Evolutionary conservation across 2,888 invertebrate genomes (phyloP).

Genomic region (Steinernema carpocapsae): DNA sequence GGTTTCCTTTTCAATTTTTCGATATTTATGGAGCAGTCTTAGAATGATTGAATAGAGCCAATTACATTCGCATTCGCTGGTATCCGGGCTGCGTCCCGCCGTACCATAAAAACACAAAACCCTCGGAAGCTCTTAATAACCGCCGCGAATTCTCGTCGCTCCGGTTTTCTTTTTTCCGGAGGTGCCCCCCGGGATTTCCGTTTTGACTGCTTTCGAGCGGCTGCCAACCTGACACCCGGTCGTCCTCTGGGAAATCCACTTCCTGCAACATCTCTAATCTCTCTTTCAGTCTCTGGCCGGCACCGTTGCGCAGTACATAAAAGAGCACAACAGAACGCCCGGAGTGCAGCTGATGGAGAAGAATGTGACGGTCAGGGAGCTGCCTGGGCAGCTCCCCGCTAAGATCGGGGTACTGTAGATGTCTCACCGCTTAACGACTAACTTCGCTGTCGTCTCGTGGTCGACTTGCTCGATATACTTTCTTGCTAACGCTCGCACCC

Average conservation of each 20-base stretch:
- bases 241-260: conserved; percentile 1
- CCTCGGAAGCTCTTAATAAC: no score
- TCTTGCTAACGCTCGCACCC: neutral
- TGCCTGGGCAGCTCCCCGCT: conserved; percentile 15
- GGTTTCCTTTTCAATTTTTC: no score
- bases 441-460: conserved; percentile 5
- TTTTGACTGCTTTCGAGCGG: neutral
- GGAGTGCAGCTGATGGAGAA: conserved; percentile 43
- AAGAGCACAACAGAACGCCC: conserved; percentile 37
- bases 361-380: conserved; percentile 41
- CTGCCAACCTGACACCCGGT: neutral
- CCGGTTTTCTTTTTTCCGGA: neutral
- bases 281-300: conserved; percentile 14
- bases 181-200: neutral
- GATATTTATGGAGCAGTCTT: no score
- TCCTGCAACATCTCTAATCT: conserved; percentile 4
- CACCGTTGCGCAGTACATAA: conserved; percentile 35
- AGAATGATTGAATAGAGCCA: no score
- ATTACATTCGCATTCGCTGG: no score
- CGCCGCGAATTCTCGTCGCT: no score
- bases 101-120: no score
- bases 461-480: conserved; percentile 14
- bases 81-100: no score
- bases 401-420: conserved; percentile 23
- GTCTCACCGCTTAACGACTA: neutral